These are phyloP conservation scores for Tetragonula clypearis DNA, from an alignment of 1,140 invertebrate genomes.

Conservation along the genomic window DNA sequence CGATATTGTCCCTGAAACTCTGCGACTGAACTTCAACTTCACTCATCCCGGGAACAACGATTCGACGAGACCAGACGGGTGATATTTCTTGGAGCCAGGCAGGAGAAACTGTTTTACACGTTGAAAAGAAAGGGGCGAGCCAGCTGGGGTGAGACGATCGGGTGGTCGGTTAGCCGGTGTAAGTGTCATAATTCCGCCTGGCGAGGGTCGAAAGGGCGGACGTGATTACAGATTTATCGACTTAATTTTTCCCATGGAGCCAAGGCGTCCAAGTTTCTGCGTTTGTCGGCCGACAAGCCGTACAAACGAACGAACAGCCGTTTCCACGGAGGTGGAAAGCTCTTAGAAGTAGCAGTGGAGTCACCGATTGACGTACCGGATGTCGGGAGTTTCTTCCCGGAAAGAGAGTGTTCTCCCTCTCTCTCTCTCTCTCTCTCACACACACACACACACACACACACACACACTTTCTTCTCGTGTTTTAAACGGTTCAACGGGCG, in stretches of 20 bases:
- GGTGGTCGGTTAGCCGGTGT: neutral
- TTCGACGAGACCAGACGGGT: neutral
- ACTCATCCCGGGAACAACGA: neutral
- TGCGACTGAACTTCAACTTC: neutral
- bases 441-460: too few relatives aligned
- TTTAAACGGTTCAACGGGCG: conserved; percentile 31
- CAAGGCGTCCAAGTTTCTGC: neutral
- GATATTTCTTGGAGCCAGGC: neutral
- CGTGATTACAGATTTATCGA: conserved; percentile 39
- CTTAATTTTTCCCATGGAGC: conserved; percentile 27
- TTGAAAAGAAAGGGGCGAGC: too few relatives aligned
- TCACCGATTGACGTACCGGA: conserved; percentile 25
- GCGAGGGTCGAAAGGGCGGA: neutral
- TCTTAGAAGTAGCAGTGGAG: neutral
- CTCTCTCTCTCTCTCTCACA: too few relatives aligned
- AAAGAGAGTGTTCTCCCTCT: neutral
- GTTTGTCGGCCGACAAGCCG: neutral
- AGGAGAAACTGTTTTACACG: neutral
- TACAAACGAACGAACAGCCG: conserved; percentile 7
- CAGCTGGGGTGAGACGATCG: neutral
- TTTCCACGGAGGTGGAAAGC: conserved; percentile 8
- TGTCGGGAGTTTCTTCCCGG: conserved; percentile 1
- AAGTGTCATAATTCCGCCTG: conserved; percentile 20
- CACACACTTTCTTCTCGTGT: conserved; percentile 1
- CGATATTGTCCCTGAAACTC: neutral